Evolutionary conservation across 2,797 vertebrate genomes (phyloP).

Genomic region (Scolopax rusticola): DNA sequence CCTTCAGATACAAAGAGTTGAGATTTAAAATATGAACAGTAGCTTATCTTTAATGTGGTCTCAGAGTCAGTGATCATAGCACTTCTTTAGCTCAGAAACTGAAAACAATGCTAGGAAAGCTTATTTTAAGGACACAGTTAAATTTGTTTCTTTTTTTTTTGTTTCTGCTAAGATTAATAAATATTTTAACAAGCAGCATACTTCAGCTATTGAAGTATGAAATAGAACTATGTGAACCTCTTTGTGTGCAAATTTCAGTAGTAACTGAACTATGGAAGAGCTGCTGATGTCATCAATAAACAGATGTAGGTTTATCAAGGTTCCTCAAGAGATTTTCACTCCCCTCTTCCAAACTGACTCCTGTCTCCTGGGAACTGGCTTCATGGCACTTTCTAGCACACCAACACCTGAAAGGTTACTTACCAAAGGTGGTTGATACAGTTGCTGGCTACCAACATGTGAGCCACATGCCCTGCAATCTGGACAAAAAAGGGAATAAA

Average conservation of each 20-base stretch:
- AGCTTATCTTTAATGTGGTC: background rate
- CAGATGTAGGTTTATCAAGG: background rate
- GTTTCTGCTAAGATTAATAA: background rate
- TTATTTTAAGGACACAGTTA: background rate
- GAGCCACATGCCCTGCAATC: rapidly evolving
- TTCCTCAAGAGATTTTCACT: background rate
- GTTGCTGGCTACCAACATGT: background rate
- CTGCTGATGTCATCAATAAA: background rate
- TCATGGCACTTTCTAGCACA: background rate
- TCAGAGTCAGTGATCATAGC: background rate
- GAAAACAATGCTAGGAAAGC: background rate
- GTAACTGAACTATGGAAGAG: background rate
- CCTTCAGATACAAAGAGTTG: background rate
- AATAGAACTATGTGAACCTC: background rate
- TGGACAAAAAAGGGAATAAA: background rate
- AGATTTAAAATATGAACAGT: background rate
- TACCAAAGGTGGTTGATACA: background rate
- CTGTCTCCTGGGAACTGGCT: background rate
- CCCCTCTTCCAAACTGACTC: background rate
- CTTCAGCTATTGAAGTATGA: background rate
- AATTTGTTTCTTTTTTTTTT: background rate
- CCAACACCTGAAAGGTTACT: background rate
- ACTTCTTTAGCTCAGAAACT: background rate
- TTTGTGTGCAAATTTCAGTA: background rate
- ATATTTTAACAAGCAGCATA: constrained; percentile 30